phyloP scores from a whole-genome alignment of 2,888 invertebrate genomes.

The Acronicta aceris region DNA sequence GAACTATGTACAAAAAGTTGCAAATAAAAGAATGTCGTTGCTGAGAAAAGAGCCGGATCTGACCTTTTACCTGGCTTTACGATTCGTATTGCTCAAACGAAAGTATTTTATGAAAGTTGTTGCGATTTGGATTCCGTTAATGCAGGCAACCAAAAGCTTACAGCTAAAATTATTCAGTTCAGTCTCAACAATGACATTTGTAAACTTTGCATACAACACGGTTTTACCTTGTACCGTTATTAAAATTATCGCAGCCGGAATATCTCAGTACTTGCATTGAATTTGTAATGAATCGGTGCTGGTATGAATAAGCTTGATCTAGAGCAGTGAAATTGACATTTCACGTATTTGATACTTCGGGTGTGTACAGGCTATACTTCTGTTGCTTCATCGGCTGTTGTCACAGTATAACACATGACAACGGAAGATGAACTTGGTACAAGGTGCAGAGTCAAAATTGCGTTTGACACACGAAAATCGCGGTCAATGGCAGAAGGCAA shows the following conservation, averaged over 20 bases:
- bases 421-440: slow-evolving; percentile 28
- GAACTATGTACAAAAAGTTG: not conserved
- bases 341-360: slow-evolving; percentile 3
- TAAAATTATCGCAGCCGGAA: slow-evolving; percentile 46
- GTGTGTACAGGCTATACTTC: not conserved
- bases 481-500: slow-evolving; percentile 73
- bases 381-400: too few relatives aligned
- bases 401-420: not conserved
- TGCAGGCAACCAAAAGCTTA: slow-evolving; percentile 15
- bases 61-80: slow-evolving; percentile 5
- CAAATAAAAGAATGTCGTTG: not conserved
- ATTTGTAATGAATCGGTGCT: slow-evolving; percentile 47
- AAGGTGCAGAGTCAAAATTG: slow-evolving; percentile 35
- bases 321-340: slow-evolving; percentile 28
- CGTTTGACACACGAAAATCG: slow-evolving; percentile 64
- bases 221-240: slow-evolving; percentile 51
- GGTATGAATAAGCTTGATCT: slow-evolving; percentile 20
- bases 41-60: not conserved
- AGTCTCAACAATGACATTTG: slow-evolving; percentile 28
- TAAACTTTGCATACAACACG: slow-evolving; percentile 39
- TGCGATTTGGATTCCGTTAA: slow-evolving; percentile 3
- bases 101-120: not conserved
- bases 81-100: not conserved
- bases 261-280: slow-evolving; percentile 46
- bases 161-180: slow-evolving; percentile 15